Evolutionary conservation across 2,888 invertebrate species (phyloP), one percentile per base, ranked within the genome.

Genomic region (Atethmia centrago): DNA sequence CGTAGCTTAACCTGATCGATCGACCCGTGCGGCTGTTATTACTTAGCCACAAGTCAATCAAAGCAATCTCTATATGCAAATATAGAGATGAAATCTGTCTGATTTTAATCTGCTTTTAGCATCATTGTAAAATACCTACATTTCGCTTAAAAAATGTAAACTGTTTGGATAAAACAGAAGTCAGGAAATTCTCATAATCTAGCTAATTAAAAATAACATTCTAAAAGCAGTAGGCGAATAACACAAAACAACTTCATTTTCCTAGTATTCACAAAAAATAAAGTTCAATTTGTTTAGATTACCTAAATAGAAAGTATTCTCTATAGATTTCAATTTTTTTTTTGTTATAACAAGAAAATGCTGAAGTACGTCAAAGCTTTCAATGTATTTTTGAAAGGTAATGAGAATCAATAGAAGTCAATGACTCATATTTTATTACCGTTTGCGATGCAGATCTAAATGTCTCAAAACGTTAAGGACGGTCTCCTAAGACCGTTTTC

Each of bases 271-370:
- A 25, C 3, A 36, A 55, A n/a, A 51, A 25, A 62, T 10, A 64
- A 2, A 36, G 28, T 36, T 8, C 10, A 36, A 42, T 70, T 65
- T 64, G 25, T 59, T 49, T 21, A 28, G 21, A 5, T 31, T 25
- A 36, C n/a, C 14, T 36, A 55, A 64, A 68, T 49, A 58, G 53
- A 47, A 55, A 36, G 12, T 49, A 31, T 42, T 2, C 21, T 51
- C 14, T 7, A 19, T 12, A 40, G 31, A 62, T 49, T 79, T 12
- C 16, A 36, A 59, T 62, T 61, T 51, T 47, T 56, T 74, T 36
- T 36, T 64, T 68, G 53, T 73, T 53, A 58, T 45, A 42, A 61
- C 61, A 74, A n/a, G 16, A 77, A 77, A 70, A 16, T 28, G 0
- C n/a, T 19, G 10, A 49, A 40, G 16, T 21, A 3, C n/a, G 25